A percentile compares a stretch with the other conserved stretches of the same genome.
Conservation (phyloP, 2,888 invertebrate genomes). For the Tortrix viridana region DNA sequence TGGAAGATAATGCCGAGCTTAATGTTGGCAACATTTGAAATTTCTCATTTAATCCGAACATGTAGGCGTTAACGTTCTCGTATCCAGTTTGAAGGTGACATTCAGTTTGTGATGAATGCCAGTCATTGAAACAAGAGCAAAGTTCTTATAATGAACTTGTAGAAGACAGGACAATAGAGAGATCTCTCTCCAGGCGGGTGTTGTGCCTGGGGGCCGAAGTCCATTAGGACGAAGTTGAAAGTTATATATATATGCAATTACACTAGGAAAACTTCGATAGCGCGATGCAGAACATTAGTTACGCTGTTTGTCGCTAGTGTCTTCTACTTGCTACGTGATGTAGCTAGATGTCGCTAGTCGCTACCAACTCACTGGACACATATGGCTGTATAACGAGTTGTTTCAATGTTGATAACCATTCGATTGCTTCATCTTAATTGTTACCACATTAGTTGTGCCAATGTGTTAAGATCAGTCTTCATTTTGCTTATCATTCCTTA, state of each 20-base stretch:
- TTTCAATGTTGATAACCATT: slow-evolving; percentile 7
- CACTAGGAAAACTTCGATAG: no score
- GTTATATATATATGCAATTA: no score
- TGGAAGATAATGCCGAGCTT: not conserved
- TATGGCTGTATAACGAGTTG: slow-evolving; percentile 5
- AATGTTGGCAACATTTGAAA: slow-evolving; percentile 8
- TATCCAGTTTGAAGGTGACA: slow-evolving; percentile 11
- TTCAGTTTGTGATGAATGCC: slow-evolving; percentile 4
- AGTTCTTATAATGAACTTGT: slow-evolving; percentile 1
- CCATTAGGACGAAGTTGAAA: no score
- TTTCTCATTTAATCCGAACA: slow-evolving; percentile 5
- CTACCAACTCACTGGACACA: slow-evolving; percentile 18
- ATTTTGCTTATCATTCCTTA: no score
- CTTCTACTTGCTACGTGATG: no score
- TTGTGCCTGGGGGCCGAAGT: no score
- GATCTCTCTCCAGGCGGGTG: no score
- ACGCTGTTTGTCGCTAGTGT: no score
- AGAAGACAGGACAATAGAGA: no score
- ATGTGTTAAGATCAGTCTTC: no score
- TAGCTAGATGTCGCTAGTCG: no score
- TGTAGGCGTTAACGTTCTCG: slow-evolving; percentile 19
- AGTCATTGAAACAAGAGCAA: not conserved
- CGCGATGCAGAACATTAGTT: no score
- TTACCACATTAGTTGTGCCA: not conserved
- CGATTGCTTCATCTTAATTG: not conserved